Base-by-base conservation (phyloP, 1,140 invertebrate species). In the Lordiphosa clarofinis region DNA sequence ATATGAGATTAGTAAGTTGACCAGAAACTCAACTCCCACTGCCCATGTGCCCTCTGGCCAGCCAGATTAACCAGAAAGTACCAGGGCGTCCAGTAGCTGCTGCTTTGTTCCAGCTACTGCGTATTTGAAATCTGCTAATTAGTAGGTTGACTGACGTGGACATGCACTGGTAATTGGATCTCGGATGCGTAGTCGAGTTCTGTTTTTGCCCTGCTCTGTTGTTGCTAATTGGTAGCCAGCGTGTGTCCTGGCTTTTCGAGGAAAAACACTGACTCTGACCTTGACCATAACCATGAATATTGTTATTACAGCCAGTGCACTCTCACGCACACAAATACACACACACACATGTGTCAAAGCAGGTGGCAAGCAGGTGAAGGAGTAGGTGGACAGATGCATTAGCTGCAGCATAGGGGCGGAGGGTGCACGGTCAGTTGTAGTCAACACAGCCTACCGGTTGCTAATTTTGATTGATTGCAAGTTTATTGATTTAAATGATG, bases 51-150 rank as follows among this genome's bases (percentile, higher is more conserved):
- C 43, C 24, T 46, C 19, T 46, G 43, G 43, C 21, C 11, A 9
- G 24, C 9, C 28, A 28, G 43, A 33, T 46, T 46, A 46, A 24
- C 13, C 13, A 1, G 11, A 24, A 28, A 28, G 11, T 31, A 12
- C 7, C 24, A 12, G 4, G 11, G 12, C 12, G 11, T 13, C 24
- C 24, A 13, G 43, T 11, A 33, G 43, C 24, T 33, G 24, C 13
- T 46, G 43, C 43, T 31, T 46, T 33, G 24, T 46, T 46, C 43
- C 11, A 21, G 43, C 43, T 33, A 46, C 43, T 46, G 24, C 43
- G 43, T 28, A 46, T 31, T 46, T 46, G 43, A 46, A 46, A 46
- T 46, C 24, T 46, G 43, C 43, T 46, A 46, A 46, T 46, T 46
- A 46, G 43, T 33, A 46, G 43, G 43, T 46, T 46, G 43, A 46